These are phyloP conservation scores for Falco columbarius DNA, from an alignment of 2,797 vertebrate genomes.

Conservation along the genomic window DNA sequence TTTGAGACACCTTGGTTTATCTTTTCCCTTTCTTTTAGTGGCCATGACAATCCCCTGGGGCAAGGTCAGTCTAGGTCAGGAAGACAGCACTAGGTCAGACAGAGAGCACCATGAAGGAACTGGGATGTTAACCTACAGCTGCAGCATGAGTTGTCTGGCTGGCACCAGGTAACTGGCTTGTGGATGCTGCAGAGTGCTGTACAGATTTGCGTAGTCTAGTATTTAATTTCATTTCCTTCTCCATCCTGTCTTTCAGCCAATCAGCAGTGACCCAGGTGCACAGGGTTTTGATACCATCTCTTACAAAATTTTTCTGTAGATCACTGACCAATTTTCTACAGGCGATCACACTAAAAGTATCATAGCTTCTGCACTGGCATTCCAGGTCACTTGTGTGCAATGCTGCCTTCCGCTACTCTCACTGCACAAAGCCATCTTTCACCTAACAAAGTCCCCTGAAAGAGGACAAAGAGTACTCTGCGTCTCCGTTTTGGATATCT, in stretches of 20 bases:
- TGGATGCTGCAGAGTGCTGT: neutral
- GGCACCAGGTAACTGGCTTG: neutral
- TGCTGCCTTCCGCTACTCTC: neutral
- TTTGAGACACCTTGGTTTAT: neutral
- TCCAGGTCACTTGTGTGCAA: neutral
- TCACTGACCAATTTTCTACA: neutral
- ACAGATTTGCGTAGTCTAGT: neutral
- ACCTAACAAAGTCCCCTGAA: neutral
- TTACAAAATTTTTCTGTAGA: neutral
- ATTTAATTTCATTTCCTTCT: neutral
- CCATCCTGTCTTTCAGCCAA: neutral
- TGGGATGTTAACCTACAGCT: neutral
- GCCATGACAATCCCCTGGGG: neutral
- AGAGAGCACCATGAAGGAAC: fast-evolving
- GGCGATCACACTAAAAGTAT: neutral
- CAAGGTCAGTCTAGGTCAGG: neutral
- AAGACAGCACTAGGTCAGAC: neutral
- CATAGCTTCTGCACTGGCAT: neutral
- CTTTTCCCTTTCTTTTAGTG: neutral
- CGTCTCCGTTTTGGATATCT: neutral
- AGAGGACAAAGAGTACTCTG: neutral
- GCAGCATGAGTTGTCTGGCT: neutral
- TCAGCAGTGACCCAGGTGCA: neutral
- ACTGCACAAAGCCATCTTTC: neutral
- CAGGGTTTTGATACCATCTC: neutral